Evolutionary conservation across 1,140 invertebrate species (phyloP).

Genomic region (Zaprionus gabonicus): DNA sequence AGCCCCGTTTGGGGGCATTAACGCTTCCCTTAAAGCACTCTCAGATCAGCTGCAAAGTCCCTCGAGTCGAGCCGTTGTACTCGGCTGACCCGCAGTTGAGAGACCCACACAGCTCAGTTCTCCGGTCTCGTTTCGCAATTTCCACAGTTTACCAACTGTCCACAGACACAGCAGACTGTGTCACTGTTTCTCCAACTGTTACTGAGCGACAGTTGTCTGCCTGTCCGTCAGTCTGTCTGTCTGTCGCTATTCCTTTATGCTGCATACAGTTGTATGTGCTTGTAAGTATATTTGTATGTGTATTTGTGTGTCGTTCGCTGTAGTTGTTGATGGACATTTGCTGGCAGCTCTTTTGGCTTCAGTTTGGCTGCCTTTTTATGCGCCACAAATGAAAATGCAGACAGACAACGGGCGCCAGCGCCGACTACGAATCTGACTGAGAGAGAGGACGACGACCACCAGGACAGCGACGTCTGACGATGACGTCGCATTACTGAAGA

Average conservation of each 20-base stretch:
- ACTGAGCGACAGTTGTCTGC: neutral
- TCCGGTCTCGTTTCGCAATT: slow-evolving; percentile 19
- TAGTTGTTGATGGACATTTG: slow-evolving; percentile 79
- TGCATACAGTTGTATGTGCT: slow-evolving; percentile 12
- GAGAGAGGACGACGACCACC: slow-evolving; percentile 31
- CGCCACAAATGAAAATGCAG: slow-evolving; percentile 82
- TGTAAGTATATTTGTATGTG: neutral
- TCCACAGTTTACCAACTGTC: slow-evolving; percentile 27
- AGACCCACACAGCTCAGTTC: slow-evolving; percentile 30
- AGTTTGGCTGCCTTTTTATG: slow-evolving; percentile 69
- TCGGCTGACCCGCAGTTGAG: slow-evolving; percentile 68
- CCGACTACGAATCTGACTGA: slow-evolving; percentile 20
- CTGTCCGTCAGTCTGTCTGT: neutral
- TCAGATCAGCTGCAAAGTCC: slow-evolving; percentile 18
- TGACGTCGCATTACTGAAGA: slow-evolving; percentile 80
- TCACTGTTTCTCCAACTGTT: slow-evolving; percentile 7
- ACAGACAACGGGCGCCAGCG: slow-evolving; percentile 79
- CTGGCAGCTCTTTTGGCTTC: slow-evolving; percentile 75
- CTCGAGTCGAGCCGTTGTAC: slow-evolving; percentile 56
- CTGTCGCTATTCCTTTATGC: slow-evolving; percentile 59
- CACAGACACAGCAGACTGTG: neutral
- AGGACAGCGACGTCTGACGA: slow-evolving; percentile 67
- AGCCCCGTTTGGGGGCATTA: slow-evolving; percentile 48
- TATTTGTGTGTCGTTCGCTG: slow-evolving; percentile 35
- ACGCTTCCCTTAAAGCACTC: slow-evolving; percentile 50